Base-by-base conservation (phyloP, 2,113 vertebrate species). In the Speoplatyrhinus poulsoni region DNA sequence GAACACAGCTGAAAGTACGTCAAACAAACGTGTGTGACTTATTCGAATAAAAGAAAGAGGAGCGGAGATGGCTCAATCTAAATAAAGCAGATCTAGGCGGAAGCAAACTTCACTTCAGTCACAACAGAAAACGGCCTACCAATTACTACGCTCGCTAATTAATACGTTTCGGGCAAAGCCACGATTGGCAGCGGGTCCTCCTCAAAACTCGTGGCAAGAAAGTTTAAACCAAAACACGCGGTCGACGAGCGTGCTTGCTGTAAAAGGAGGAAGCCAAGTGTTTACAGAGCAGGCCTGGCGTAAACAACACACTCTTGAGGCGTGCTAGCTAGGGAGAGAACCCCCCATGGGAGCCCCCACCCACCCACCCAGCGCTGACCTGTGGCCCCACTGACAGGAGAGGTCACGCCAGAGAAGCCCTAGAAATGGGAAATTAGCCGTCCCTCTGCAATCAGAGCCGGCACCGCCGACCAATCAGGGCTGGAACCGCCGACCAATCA, bases 361-460 rank as follows among this genome's bases (percentile, higher is more conserved):
- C 69, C 90, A 88, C 87, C 90, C 93, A 91, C 92, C 90, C 91
- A 26, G 26, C 26, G 2, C 26, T 26, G 26, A 3, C 26, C 93
- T 92, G 90, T 92, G 93, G 92, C 90, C 87, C 76, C 62, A 57
- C 59, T 76, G 78, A 80, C 81, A 69, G 86, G 82, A 89, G 92
- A 93, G 93, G 94, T 96, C 94, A 94, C 73, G 74, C 72, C 81
- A 89, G 87, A 79, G 85, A 90, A 94, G 93, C 91, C 92, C 92
- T 93, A 93, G 93, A 95, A 94, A 94, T 92, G 85, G 91, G 86
- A 94, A 96, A 96, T 96, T 94, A 94, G 93, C 92, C 92, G 93
- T 93, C 90, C 66, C 68, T 90, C 94, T 90, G 94, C 93, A 95
- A 96, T 95, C 94, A 91, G 87, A 82, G 81, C 79, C 89, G 85